Conservation (phyloP, 1,140 invertebrate genomes). For the Tetranychus cinnabarinus region DNA sequence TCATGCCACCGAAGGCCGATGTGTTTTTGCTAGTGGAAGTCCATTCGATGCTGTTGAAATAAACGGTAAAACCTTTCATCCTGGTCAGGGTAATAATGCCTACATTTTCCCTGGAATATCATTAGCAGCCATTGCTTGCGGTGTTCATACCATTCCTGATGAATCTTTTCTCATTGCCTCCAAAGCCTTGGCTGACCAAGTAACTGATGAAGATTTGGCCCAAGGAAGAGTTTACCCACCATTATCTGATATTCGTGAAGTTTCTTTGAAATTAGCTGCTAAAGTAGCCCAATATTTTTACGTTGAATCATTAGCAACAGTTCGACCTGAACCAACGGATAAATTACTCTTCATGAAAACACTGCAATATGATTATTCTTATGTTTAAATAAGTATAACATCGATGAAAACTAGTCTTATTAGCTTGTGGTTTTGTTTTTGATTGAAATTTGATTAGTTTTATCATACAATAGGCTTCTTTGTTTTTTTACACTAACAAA, state of each 20-base stretch:
- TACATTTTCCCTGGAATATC: conserved; percentile 90
- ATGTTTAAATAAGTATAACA: too few relatives aligned
- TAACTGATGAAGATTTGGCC: conserved; percentile 50
- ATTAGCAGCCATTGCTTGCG: conserved; percentile 48
- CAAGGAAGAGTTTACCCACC: conserved; percentile 87
- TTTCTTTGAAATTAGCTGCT: conserved; percentile 65
- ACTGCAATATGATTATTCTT: conserved; percentile 27
- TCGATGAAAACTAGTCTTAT: too few relatives aligned
- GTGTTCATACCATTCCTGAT: conserved; percentile 66
- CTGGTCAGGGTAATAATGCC: conserved; percentile 77
- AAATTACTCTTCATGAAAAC: conserved; percentile 25
- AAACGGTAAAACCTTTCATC: conserved; percentile 50
- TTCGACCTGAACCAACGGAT: conserved; percentile 29
- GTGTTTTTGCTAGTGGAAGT: conserved; percentile 73
- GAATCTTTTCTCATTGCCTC: conserved; percentile 73
- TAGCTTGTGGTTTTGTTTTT: too few relatives aligned
- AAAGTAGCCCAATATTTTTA: conserved; percentile 71
- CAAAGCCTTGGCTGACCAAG: conserved; percentile 52
- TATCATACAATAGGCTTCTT: too few relatives aligned
- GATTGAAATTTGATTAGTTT: too few relatives aligned
- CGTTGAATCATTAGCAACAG: conserved; percentile 27
- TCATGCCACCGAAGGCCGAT: conserved; percentile 57
- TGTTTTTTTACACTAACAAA: too few relatives aligned
- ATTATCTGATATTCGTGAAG: conserved; percentile 55
- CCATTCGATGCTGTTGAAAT: conserved; percentile 59